Evolutionary conservation across 23 tunicate genomes (phyloP).

Genomic region (Corella eumyota): DNA sequence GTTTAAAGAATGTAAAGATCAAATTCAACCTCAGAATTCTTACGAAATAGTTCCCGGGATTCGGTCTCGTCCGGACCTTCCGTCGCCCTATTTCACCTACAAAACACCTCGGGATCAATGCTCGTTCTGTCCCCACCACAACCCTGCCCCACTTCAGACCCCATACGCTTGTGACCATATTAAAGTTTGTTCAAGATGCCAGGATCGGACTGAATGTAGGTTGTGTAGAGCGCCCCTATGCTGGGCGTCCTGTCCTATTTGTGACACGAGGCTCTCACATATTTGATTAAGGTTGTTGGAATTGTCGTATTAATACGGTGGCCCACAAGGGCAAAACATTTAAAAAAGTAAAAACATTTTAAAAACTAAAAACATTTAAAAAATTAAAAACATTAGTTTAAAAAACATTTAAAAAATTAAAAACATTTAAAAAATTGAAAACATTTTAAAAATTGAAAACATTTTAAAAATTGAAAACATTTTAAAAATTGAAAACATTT

Average conservation of each 20-base stretch:
- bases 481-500: no score
- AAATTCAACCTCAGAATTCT: not conserved
- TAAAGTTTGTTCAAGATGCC: conserved; percentile 12
- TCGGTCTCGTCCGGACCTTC: not conserved
- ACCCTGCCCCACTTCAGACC: not conserved
- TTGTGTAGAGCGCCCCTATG: conserved; percentile 35
- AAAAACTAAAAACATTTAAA: no score
- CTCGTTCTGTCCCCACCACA: conserved; percentile 7
- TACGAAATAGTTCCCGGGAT: conserved; percentile 25
- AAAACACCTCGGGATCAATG: conserved; percentile 9
- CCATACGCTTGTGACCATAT: conserved; percentile 45
- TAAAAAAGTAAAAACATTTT: no score
- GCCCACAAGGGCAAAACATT: no score
- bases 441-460: no score
- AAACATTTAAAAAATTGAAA: no score
- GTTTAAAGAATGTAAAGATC: not conserved
- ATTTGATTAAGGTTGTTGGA: not conserved
- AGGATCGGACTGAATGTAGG: conserved; percentile 13
- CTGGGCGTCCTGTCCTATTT: conserved; percentile 37
- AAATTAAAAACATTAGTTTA: no score
- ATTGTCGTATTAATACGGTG: no score
- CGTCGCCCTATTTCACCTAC: conserved; percentile 8
- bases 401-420: no score
- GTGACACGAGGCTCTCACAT: conserved; percentile 28
- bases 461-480: no score